Conservation (phyloP, 2,113 vertebrate genomes). For the Zosterops pallidus region DNA sequence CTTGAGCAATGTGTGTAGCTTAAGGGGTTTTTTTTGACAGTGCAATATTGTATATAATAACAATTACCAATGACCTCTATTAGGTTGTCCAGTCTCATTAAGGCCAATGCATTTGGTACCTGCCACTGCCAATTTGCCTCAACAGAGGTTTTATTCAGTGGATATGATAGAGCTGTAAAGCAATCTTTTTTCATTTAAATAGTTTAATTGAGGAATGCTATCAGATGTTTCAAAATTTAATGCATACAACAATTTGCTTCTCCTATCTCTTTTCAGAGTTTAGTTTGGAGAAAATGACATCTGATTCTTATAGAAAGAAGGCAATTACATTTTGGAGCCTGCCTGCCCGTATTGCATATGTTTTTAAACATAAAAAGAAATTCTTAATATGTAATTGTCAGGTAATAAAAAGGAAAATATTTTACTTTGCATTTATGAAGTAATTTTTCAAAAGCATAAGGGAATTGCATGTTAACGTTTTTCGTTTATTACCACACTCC, state of each 20-base stretch:
- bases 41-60: conserved; percentile 88
- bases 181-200: conserved; percentile 94
- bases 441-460: conserved; percentile 86
- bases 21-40: conserved; percentile 74
- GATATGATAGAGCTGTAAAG: conserved; percentile 94
- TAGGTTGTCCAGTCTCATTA: conserved; percentile 87
- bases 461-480: conserved; percentile 83
- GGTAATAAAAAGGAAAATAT: conserved; percentile 86
- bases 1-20: conserved; percentile 67
- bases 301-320: conserved; percentile 85
- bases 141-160: conserved; percentile 89
- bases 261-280: conserved; percentile 79
- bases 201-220: conserved; percentile 97
- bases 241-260: conserved; percentile 86
- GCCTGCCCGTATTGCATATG: conserved; percentile 79
- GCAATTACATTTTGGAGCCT: conserved; percentile 84
- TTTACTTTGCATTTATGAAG: conserved; percentile 84
- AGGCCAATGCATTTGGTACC: conserved; percentile 79
- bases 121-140: conserved; percentile 95
- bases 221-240: conserved; percentile 94
- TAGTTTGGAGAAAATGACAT: conserved; percentile 84
- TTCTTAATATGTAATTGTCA: conserved; percentile 89
- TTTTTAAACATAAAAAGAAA: conserved; percentile 88
- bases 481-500: conserved; percentile 78
- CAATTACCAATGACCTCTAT: conserved; percentile 92